A percentile compares a stretch with the other conserved stretches of the same genome.
phyloP scores from a whole-genome alignment of 2,113 vertebrate species.

The Psophia crepitans region DNA sequence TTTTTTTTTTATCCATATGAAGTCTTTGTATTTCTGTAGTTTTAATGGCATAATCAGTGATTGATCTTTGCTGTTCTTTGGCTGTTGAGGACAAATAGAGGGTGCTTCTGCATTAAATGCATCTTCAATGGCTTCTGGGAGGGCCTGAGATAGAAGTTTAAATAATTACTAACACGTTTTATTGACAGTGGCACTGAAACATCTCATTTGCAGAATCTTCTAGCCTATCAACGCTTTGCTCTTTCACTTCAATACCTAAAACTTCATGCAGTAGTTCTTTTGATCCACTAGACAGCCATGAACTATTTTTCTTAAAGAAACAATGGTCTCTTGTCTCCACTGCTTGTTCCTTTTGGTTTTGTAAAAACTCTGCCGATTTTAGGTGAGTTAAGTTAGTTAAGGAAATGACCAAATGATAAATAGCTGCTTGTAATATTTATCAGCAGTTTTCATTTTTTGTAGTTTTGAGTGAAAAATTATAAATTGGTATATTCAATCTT shows the following conservation, averaged over 20 bases:
- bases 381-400: not conserved
- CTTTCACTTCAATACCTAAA: not conserved
- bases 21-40: not conserved
- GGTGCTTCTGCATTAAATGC: not conserved
- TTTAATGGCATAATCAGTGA: not conserved
- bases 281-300: not conserved
- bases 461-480: not conserved
- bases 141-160: not conserved
- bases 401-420: not conserved
- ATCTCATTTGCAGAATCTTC: not conserved
- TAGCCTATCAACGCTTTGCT: not conserved
- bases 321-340: not conserved
- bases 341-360: not conserved
- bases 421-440: not conserved
- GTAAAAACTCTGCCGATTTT: not conserved
- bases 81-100: not conserved
- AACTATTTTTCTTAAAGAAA: not conserved
- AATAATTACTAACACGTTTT: not conserved
- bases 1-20: not conserved
- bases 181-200: not conserved
- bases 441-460: not conserved
- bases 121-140: not conserved
- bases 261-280: not conserved
- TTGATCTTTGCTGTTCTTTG: conserved; percentile 6
- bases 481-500: not conserved